phyloP scores from a whole-genome alignment of 2,888 invertebrate genomes.

The Acronicta aceris region DNA sequence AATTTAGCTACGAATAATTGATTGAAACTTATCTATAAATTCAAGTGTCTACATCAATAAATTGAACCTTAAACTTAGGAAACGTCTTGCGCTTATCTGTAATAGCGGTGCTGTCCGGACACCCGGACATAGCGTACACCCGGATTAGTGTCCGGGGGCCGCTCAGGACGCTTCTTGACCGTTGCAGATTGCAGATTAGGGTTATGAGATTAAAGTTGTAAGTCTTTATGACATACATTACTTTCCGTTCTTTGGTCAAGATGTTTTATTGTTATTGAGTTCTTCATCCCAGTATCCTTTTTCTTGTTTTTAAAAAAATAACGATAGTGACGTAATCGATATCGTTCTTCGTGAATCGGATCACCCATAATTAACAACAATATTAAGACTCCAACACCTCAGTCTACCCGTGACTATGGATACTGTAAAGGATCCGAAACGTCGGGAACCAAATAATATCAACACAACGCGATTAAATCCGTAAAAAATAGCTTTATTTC shows the following conservation, averaged over 20 bases:
- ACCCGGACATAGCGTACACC: conserved; percentile 31
- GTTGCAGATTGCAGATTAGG: conserved; percentile 39
- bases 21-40: conserved; percentile 18
- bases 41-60: conserved; percentile 31
- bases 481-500: no score
- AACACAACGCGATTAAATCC: no score
- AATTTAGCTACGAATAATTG: no score
- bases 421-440: no score
- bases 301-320: background rate
- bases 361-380: no score
- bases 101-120: conserved; percentile 34
- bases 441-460: no score
- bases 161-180: conserved; percentile 16
- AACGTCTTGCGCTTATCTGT: conserved; percentile 63
- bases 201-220: conserved; percentile 38
- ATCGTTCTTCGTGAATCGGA: no score
- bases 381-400: no score
- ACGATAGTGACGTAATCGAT: no score
- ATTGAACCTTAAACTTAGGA: conserved; percentile 48
- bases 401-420: no score
- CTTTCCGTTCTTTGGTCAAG: background rate
- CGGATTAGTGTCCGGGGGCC: conserved; percentile 48
- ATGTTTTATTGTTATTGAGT: background rate
- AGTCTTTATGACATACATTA: conserved; percentile 7
- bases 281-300: background rate